phyloP scores from a whole-genome alignment of 1,140 invertebrate species.

The Catajapyx aquilonaris region DNA sequence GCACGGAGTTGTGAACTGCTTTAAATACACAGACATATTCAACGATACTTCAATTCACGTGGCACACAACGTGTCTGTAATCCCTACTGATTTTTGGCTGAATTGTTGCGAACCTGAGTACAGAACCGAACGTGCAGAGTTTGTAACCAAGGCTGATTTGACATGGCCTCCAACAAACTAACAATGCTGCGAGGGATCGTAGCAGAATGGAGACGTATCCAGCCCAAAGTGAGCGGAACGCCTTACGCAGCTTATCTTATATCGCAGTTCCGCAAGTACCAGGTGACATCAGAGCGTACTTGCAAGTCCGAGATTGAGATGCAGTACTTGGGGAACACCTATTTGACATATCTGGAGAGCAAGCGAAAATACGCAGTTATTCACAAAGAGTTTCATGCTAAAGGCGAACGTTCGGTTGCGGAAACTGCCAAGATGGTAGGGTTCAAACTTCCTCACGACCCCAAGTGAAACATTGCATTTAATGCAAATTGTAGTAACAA shows the following conservation, averaged over 20 bases:
- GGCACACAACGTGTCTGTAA: conserved; percentile 20
- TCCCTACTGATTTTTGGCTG: conserved; percentile 31
- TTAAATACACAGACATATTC: conserved; percentile 42
- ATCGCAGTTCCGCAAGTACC: conserved; percentile 44
- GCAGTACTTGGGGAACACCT: conserved; percentile 42
- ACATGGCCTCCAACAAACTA: conserved; percentile 17
- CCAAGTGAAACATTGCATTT: conserved; percentile 19
- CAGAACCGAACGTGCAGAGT: conserved; percentile 28
- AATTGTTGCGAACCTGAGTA: conserved; percentile 29
- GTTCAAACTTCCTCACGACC: conserved; percentile 63
- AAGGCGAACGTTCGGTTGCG: conserved; percentile 46
- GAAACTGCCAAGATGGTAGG: conserved; percentile 64
- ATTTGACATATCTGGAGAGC: conserved; percentile 48
- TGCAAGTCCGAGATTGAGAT: conserved; percentile 63
- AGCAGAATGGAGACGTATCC: conserved; percentile 31
- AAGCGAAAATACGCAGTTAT: conserved; percentile 41
- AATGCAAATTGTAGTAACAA: background rate
- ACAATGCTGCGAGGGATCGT: conserved; percentile 28
- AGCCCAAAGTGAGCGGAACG: conserved; percentile 25
- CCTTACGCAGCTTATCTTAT: conserved; percentile 38
- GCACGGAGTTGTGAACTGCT: conserved; percentile 37
- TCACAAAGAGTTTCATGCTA: conserved; percentile 43
- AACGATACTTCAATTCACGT: conserved; percentile 46
- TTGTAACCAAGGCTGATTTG: conserved; percentile 25
- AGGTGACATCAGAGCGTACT: conserved; percentile 51